Evolutionary conservation across 2,888 invertebrate genomes (phyloP), one percentile per base, ranked within the genome.

Genomic region (Plebejus melissa): DNA sequence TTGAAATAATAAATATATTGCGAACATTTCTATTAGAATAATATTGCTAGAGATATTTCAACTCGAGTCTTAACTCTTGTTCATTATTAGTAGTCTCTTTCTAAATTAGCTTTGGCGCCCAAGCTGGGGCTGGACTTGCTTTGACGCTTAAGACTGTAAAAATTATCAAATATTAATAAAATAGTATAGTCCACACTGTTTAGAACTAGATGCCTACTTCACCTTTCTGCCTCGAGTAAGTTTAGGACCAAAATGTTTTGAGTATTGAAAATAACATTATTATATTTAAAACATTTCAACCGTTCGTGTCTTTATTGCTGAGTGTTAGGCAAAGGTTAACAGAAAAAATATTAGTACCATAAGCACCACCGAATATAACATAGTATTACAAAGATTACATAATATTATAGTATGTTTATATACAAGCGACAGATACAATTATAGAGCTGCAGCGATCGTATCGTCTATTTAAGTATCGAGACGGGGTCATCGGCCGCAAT

Each of bases 401-500:
- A 41, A 32, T 2, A 32, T 46, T 6, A 65, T 9, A 32, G 41
- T 71, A 71, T 46, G 41, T 70, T 38, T 69, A 7, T 71, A 5
- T n/a, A 46, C 28, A 41, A 71, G n/a, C 46, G 50, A 50, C 72
- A 54, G 50, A 32, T 50, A 22, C 72, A 72, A 72, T 72, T 50
- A 72, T 72, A 72, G 72, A 50, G 32, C 54, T 50, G 11, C 22
- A 22, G 22, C 50, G 28, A 72, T 72, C 72, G 72, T 50, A 72
- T 72, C 72, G 46, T 72, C 46, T 72, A 50, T 32, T 32, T 72
- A 50, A 71, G 41, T 50, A 41, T 38, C 70, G 72, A 32, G 46
- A 32, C 72, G 72, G 50, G 54, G 50, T 72, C 72, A 54, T 41
- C 72, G 50, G 13, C 50, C 72, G 72, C 50, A 32, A 72, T 72